These are phyloP conservation scores for Drosophila kambysellisi DNA, from an alignment of 2,888 invertebrate species.

Conservation along the genomic window DNA sequence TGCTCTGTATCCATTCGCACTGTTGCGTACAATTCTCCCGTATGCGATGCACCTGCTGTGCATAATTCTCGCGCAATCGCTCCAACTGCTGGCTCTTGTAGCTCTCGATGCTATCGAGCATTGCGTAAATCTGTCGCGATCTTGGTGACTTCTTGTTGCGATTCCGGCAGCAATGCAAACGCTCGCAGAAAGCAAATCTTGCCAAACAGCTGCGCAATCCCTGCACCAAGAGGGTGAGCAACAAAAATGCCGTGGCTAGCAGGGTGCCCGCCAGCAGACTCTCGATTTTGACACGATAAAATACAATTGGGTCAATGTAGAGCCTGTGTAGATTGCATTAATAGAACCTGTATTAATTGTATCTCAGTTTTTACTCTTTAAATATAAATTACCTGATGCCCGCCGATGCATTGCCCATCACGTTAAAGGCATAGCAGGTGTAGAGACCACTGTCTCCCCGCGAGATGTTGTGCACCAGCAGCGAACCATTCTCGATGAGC, in stretches of 20 bases:
- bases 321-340: constrained; percentile 85
- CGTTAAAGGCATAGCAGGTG: constrained; percentile 94
- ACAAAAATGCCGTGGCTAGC: constrained; percentile 92
- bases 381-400: constrained; percentile 86
- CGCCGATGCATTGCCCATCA: constrained; percentile 91
- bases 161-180: constrained; percentile 89
- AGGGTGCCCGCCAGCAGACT: constrained; percentile 93
- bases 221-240: constrained; percentile 92
- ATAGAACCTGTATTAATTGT: not conserved
- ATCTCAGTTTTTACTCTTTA: not conserved
- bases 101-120: constrained; percentile 95
- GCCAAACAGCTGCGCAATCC: constrained; percentile 87
- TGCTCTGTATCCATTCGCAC: constrained; percentile 96
- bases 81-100: constrained; percentile 96
- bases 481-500: constrained; percentile 91
- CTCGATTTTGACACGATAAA: constrained; percentile 92
- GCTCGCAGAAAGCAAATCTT: constrained; percentile 87
- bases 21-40: constrained; percentile 97
- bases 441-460: constrained; percentile 94
- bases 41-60: constrained; percentile 95
- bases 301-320: constrained; percentile 93
- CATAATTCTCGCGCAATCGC: constrained; percentile 95
- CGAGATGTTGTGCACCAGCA: constrained; percentile 90
- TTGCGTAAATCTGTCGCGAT: constrained; percentile 93
- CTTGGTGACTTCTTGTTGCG: constrained; percentile 90